Conservation (phyloP, 1,140 invertebrate genomes). For the Aporrectodea caliginosa region DNA sequence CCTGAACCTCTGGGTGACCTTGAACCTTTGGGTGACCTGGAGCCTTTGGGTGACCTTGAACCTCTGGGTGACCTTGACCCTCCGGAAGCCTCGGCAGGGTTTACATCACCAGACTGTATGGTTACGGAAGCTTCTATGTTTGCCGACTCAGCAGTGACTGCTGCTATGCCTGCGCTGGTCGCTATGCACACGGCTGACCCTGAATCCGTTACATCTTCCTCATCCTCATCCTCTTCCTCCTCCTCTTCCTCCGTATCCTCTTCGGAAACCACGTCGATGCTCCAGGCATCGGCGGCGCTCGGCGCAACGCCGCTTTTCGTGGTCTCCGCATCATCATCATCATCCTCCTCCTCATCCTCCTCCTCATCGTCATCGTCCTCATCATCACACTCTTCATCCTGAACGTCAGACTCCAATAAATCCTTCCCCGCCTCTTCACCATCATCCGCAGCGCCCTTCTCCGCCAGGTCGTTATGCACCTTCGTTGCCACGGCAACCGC, state of each 20-base stretch:
- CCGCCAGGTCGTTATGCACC: background rate
- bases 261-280: background rate
- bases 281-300: background rate
- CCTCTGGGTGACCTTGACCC: background rate
- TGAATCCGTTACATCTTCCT: background rate
- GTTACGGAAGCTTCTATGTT: background rate
- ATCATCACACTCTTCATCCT: background rate
- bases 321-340: background rate
- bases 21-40: too few species aligned
- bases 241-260: background rate
- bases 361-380: background rate
- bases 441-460: background rate
- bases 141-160: background rate
- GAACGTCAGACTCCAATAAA: too few species aligned
- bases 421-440: background rate
- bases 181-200: too few species aligned
- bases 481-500: background rate
- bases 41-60: too few species aligned
- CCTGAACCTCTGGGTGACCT: too few species aligned
- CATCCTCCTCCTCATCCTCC: background rate
- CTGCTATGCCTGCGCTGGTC: too few species aligned
- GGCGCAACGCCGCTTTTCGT: background rate
- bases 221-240: background rate
- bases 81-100: background rate
- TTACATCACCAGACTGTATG: background rate